Base-by-base conservation (phyloP, 2,797 vertebrate genomes). In the Chelon auratus region DNA sequence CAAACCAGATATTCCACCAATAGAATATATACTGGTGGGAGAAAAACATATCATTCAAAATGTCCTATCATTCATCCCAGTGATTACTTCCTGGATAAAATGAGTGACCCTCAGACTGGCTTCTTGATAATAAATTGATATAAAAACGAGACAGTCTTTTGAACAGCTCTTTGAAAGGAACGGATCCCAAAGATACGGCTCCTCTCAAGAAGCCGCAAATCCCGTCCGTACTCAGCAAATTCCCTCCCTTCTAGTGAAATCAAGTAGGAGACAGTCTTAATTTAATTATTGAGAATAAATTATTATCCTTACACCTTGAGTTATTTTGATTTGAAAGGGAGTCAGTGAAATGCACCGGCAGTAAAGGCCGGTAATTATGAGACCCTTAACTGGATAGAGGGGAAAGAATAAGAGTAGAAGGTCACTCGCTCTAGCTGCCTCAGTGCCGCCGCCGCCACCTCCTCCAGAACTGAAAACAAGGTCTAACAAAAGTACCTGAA, bases 281-380 rank as follows among this genome's bases (percentile, higher is more conserved):
- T 83, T 45, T 48, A 78, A 80, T 86, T 68, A 85, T 79, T 78
- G 51, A 50, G 67, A 79, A 86, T 78, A 50, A 53, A 83, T 84
- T 62, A 68, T 85, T 80, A 69, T 81, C 83, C 83, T 84, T 85
- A 84, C 82, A 81, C 77, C 52, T 59, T 3, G 1, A 68, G 66
- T 70, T 80, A 69, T 80, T 82, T 76, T 45, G 60, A 84, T 82
- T 84, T 67, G 54, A 82, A 80, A 69, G 74, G 53, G 56, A 62
- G 54, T 69, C 84, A 83, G 78, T 89, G 80, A 79, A 75, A 89
- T 87, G 71, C 85, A 58, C 62, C 22, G 39, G 61, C 62, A 62
- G 72, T 82, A 65, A 68, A 60, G 66, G 45, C 65, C 61, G 71
- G 65, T 83, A 80, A 89, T 91, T 85, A 78, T 5, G 7, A 74